Evolutionary conservation across 2,113 vertebrate genomes (phyloP).

Genomic region (Ardeotis arabs): DNA sequence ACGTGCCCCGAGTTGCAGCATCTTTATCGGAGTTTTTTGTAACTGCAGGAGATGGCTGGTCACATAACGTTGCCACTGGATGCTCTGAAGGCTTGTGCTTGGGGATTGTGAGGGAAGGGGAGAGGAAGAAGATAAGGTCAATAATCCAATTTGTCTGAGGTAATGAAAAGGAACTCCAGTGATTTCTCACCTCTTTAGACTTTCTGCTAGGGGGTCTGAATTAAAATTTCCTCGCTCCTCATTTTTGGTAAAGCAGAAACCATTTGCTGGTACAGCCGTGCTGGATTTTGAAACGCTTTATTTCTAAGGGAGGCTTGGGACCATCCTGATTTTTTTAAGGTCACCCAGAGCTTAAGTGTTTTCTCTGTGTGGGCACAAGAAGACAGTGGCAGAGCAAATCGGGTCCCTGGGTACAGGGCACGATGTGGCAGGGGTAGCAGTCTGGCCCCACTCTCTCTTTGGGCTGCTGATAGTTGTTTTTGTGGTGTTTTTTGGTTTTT

Average conservation of each 20-base stretch:
- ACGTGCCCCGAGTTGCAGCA: background rate
- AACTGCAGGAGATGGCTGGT: conserved; percentile 1
- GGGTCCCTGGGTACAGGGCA: no score
- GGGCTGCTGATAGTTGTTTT: background rate
- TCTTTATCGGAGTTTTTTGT: conserved; percentile 18
- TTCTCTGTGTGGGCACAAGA: background rate
- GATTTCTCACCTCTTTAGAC: background rate
- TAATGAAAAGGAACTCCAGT: background rate
- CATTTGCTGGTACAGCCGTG: background rate
- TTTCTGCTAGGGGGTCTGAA: background rate
- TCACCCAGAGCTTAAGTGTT: background rate
- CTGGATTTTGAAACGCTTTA: background rate
- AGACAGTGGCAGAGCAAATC: background rate
- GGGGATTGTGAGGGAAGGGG: background rate
- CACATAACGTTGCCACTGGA: conserved; percentile 64
- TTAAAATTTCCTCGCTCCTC: background rate
- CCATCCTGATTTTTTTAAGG: background rate
- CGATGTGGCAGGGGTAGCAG: rapidly evolving
- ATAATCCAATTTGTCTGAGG: conserved; percentile 2
- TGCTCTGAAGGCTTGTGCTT: conserved; percentile 55
- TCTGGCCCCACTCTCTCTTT: background rate
- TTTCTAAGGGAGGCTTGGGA: background rate
- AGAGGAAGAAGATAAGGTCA: background rate
- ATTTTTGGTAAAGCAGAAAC: background rate
- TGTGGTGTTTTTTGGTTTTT: no score